Evolutionary conservation across 2,797 vertebrate genomes (phyloP), one percentile per base, ranked within the genome.

Genomic region (Oreochromis mossambicus): DNA sequence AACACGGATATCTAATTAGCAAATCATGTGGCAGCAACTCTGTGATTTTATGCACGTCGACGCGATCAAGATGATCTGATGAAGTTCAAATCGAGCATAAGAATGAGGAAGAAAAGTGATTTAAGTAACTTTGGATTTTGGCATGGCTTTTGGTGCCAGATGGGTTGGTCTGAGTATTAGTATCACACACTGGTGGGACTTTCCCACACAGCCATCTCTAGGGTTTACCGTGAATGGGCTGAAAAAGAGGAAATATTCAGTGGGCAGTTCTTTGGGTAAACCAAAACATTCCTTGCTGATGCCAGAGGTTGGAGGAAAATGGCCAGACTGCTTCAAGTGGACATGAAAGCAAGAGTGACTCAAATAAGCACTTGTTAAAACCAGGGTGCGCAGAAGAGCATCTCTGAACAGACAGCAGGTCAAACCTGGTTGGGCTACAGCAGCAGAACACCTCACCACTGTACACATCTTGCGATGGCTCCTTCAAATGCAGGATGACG

Each of bases 251-350:
- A 46, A 70, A 46, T 46, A 46, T 46, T 26, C 61, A 21, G 34
- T 13, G 19, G 34, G 61, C 11, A 48, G 55, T 56, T 56, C 55
- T 56, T 17, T 0, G 8, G 26, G 14, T 56, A 87, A 84, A 82
- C 55, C 2, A 78, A 58, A 19, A 19, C 29, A 61, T 34, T 34
- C 46, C 79, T 87, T 87, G 78, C 86, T 86, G 83, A 85, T 86
- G 77, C 68, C 77, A 83, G 77, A 88, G 63, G 84, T 86, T 79
- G 86, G 58, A 84, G 52, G 56, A 86, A 78, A 89, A 77, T 81
- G 78, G 38, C 32, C 63, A 84, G 14, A 86, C 10, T 79, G 82
- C 55, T 81, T 86, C 11, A 14, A 78, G 80, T 15, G 83, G 80
- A 85, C 43, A 76, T 56, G 8, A 56, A 61, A 0, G 34, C 32